phyloP scores from a whole-genome alignment of 2,888 invertebrate genomes.

The Vanessa cardui region DNA sequence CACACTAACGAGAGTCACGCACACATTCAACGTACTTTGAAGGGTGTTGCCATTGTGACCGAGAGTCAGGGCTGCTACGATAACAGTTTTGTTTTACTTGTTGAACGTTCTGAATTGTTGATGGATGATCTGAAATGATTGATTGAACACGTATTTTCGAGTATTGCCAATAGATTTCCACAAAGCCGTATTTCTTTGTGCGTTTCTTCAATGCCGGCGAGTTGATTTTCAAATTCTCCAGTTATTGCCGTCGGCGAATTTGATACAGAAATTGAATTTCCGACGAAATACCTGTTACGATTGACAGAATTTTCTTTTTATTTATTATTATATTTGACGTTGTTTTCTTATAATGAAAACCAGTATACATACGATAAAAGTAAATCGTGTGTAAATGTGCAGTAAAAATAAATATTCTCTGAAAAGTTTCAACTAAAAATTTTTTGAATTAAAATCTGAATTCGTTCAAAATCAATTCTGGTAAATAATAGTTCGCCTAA shows the following conservation, averaged over 20 bases:
- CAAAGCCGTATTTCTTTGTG: slow-evolving; percentile 28
- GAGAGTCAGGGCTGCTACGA: slow-evolving; percentile 58
- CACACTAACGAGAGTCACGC: slow-evolving; percentile 4
- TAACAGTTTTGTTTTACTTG: slow-evolving; percentile 81
- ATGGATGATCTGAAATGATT: slow-evolving; percentile 78
- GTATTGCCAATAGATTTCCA: slow-evolving; percentile 36
- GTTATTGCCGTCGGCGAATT: slow-evolving; percentile 6
- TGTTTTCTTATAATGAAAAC: neutral
- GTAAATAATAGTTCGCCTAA: no score
- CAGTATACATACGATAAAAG: no score
- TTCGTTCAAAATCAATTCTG: no score
- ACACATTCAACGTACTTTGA: slow-evolving; percentile 1
- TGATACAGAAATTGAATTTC: neutral
- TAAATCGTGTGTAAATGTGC: no score
- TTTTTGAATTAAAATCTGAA: no score
- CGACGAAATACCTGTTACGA: neutral
- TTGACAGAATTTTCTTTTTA: neutral
- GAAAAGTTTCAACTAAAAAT: no score
- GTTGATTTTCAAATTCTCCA: slow-evolving; percentile 24
- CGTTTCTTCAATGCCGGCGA: slow-evolving; percentile 16
- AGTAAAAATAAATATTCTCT: no score
- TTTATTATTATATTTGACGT: neutral
- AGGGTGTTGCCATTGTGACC: slow-evolving; percentile 17
- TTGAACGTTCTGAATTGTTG: slow-evolving; percentile 65
- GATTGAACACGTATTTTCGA: slow-evolving; percentile 57